phyloP scores from a whole-genome alignment of 2,888 invertebrate genomes.

The Loripinus fragilis region DNA sequence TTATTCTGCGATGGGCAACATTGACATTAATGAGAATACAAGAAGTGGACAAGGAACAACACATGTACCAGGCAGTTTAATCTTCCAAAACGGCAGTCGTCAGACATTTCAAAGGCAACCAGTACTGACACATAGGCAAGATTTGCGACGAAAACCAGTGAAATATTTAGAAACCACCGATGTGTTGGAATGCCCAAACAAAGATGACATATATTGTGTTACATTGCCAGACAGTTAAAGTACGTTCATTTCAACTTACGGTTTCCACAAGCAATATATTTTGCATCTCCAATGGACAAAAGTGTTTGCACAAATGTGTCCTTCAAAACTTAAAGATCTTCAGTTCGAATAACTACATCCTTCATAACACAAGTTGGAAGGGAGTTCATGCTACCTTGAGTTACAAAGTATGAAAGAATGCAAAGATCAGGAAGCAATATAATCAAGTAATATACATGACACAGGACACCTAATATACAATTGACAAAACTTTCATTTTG shows the following conservation, averaged over 20 bases:
- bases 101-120: neutral
- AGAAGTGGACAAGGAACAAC: neutral
- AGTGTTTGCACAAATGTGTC: neutral
- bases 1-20: constrained; percentile 1
- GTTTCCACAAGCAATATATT: neutral
- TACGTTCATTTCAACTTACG: neutral
- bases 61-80: neutral
- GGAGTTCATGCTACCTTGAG: constrained; percentile 9
- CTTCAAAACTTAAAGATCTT: neutral
- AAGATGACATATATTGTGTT: neutral
- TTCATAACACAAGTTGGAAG: neutral
- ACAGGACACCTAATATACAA: too few relatives aligned
- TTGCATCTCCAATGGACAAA: neutral
- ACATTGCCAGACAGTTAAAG: neutral
- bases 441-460: too few relatives aligned
- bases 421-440: too few relatives aligned
- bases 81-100: neutral
- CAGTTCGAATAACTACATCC: neutral
- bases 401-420: too few relatives aligned
- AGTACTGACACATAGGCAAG: neutral
- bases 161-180: neutral
- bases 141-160: neutral
- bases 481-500: neutral
- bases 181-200: neutral
- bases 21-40: neutral